Evolutionary conservation across 2,797 vertebrate species (phyloP), one percentile per base, ranked within the genome.

Genomic region (Myotis daubentonii): DNA sequence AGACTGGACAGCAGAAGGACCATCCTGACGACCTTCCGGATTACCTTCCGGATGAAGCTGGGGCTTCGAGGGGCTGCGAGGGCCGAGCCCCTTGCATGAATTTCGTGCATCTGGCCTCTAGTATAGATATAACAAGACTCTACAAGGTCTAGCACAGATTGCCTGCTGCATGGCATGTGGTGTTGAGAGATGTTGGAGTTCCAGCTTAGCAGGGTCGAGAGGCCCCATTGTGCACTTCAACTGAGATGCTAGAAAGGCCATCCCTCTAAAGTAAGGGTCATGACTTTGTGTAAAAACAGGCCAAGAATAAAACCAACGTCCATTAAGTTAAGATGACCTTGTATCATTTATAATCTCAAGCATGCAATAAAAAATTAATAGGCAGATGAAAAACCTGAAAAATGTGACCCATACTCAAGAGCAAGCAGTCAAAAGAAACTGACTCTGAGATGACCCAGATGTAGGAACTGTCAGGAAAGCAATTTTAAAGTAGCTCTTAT

Each of bases 301-400:
- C 51, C 47, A 20, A 86, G 65, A 90, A 65, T 51, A 44, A 94
- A 96, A 72, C 20, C 51, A 86, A 57, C 1, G 41, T 20, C n/a
- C 30, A 65, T 47, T 78, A 84, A 87, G 88, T 78, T 23, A 78
- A 88, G 49, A 82, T 15, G 72, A n/a, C 7, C 44, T 7, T 76
- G 38, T 85, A 62, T 92, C 25, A 76, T 71, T 74, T 72, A 81
- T 13, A 89, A 66, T 71, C 22, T 88, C 47, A 78, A 25, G 57
- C 25, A 60, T 55, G 66, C 13, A 89, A 80, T 84, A 66, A 91
- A 62, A 90, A 87, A 71, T 53, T n/a, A 74, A 82, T 38, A 81
- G 49, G 38, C 53, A 88, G 71, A 16, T 75, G 57, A 66, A 90
- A 76, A 84, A 41, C 41, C 30, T 66, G 38, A 51, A 66, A 89